A percentile compares a stretch with the other conserved stretches of the same genome.
Evolutionary conservation across 2,113 vertebrate genomes (phyloP).

Genomic region (Psilopogon haemacephalus): DNA sequence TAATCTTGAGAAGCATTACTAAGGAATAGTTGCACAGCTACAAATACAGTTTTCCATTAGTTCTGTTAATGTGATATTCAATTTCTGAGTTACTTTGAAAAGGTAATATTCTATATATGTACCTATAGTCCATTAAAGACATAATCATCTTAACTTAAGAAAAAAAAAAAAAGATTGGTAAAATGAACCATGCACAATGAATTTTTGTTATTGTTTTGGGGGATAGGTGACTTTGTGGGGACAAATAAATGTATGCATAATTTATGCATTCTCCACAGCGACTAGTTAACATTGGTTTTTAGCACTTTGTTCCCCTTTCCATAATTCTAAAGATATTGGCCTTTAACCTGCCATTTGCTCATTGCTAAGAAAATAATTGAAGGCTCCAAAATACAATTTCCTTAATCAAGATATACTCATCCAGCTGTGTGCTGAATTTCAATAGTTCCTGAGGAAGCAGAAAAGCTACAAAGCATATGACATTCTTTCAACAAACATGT

Average conservation of each 20-base stretch:
- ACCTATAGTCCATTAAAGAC: background rate
- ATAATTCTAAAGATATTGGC: background rate
- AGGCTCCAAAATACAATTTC: background rate
- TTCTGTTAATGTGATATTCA: accelerated
- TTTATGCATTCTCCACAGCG: background rate
- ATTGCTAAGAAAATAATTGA: constrained; percentile 20
- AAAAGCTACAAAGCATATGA: background rate
- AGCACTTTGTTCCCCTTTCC: background rate
- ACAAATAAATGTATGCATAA: background rate
- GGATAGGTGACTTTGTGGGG: accelerated
- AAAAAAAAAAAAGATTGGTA: background rate
- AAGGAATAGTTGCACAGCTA: background rate
- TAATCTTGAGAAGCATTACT: background rate
- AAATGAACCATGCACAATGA: background rate
- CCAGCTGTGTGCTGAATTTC: background rate
- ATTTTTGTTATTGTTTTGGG: background rate
- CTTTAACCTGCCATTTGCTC: background rate
- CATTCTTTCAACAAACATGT: background rate
- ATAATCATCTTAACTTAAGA: background rate
- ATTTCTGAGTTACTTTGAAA: background rate
- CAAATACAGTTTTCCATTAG: background rate
- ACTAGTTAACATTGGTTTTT: background rate
- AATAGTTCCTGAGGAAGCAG: constrained; percentile 6
- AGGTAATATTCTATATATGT: background rate
- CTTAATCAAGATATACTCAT: background rate